Percentiles rank a stretch among this genome's conserved stretches.
Conservation (phyloP, 2,113 vertebrate species). For the Petaurus breviceps region DNA sequence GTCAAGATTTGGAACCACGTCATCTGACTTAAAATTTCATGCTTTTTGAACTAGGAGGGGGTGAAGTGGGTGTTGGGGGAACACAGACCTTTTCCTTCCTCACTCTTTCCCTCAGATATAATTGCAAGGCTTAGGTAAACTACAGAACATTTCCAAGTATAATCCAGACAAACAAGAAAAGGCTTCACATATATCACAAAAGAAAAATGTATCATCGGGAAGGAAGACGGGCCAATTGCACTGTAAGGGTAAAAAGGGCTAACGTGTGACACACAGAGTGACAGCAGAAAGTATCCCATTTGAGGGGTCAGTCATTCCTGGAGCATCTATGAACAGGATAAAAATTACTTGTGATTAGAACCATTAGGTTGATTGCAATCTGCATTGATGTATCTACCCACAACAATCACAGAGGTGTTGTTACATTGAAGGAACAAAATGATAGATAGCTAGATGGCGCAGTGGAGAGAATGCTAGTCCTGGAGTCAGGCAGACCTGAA, state of each 20-base stretch:
- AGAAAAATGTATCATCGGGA: not conserved
- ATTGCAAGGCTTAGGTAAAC: not conserved
- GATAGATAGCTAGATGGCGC: not conserved
- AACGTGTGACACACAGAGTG: not conserved
- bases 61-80: not conserved
- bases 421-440: not conserved
- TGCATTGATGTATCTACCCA: not conserved
- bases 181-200: not conserved
- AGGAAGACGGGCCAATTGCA: not conserved
- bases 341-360: not conserved
- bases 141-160: not conserved
- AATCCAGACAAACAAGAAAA: not conserved
- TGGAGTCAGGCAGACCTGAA: not conserved
- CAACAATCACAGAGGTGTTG: not conserved
- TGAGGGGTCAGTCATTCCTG: not conserved
- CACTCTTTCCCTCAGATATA: not conserved
- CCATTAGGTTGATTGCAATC: not conserved
- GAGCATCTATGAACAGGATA: not conserved
- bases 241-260: not conserved
- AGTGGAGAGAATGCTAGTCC: not conserved
- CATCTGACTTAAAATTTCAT: not conserved
- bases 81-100: not conserved
- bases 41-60: not conserved
- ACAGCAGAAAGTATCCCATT: not conserved
- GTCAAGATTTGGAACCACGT: not conserved